Evolutionary conservation across 2,113 vertebrate genomes (phyloP), one percentile per base, ranked within the genome.

Genomic region (Clarias macrocephalus): DNA sequence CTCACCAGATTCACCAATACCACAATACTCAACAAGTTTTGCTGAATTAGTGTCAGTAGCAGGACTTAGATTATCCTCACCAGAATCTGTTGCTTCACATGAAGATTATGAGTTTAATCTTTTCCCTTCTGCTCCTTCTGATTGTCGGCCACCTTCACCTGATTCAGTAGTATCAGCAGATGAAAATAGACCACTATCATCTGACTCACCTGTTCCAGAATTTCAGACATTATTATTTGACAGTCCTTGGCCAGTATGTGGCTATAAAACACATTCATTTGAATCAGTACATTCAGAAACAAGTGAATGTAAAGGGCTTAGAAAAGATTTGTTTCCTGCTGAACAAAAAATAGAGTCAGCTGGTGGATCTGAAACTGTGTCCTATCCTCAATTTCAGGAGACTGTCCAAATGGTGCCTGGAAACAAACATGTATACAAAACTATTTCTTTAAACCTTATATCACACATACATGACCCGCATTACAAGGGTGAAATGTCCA

Each of bases 401-500:
- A 75, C 54, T 65, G 28, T 90, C 13, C 81, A 59, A 84, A 80
- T 83, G 33, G 86, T 85, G 21, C 86, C 90, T 66, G 86, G 92
- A 77, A 91, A 93, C 87, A 90, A 90, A 87, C 87, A 92, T 0
- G 65, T 88, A 81, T 86, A 90, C 82, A 92, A 92, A 48, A 89
- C 88, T 82, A 90, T 93, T 2, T 52, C 88, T 13, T 90, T 86
- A 83, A 92, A 87, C 21, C 83, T 94, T 11, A 93, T 93, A 21
- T 92, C 93, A 89, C 90, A 94, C 77, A 59, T 93, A n/a, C 87
- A 73, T 56, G 93, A 94, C 90, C 91, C 90, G 68, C 93, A 94
- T 48, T 94, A 93, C 83, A 89, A 42, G n/a, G 91, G 93, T 66
- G 91, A 94, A 90, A 92, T 84, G 0, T 95, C 92, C 79, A 82